Percentiles rank a stretch among this genome's conserved stretches.
These are phyloP conservation scores for Nineta flava DNA, from an alignment of 2,888 invertebrate species.

Conservation along the genomic window DNA sequence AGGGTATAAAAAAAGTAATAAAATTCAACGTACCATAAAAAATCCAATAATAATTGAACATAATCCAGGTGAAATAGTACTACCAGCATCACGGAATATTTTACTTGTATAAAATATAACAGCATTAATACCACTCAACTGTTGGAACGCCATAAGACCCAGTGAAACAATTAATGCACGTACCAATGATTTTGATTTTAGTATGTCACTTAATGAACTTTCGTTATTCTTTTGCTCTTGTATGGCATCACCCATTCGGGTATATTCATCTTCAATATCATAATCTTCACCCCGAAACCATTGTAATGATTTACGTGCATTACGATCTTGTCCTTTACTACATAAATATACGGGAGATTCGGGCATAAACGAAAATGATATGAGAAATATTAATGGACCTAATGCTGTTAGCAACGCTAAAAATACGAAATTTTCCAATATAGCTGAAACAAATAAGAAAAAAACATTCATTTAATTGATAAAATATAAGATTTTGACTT, in stretches of 20 bases:
- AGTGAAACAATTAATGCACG: constrained; percentile 21
- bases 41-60: constrained; percentile 30
- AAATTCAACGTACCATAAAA: constrained; percentile 20
- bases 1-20: too few relatives aligned
- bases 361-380: constrained; percentile 43
- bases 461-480: background rate
- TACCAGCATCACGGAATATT: constrained; percentile 23
- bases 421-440: constrained; percentile 25
- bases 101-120: constrained; percentile 23
- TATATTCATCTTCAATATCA: constrained; percentile 38
- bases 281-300: constrained; percentile 45
- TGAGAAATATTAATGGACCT: constrained; percentile 26
- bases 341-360: constrained; percentile 52
- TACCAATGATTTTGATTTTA: constrained; percentile 18
- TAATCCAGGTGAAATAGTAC: constrained; percentile 17
- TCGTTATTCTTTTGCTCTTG: constrained; percentile 29
- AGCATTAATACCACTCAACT: constrained; percentile 26
- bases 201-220: constrained; percentile 30
- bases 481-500: background rate
- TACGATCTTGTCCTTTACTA: constrained; percentile 34
- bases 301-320: constrained; percentile 41
- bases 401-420: constrained; percentile 29
- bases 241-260: constrained; percentile 30
- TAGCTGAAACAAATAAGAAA: constrained; percentile 17
- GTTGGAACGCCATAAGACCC: constrained; percentile 31